Conservation (phyloP, 2,797 vertebrate genomes). For the Schizothorax lantsangensis region DNA sequence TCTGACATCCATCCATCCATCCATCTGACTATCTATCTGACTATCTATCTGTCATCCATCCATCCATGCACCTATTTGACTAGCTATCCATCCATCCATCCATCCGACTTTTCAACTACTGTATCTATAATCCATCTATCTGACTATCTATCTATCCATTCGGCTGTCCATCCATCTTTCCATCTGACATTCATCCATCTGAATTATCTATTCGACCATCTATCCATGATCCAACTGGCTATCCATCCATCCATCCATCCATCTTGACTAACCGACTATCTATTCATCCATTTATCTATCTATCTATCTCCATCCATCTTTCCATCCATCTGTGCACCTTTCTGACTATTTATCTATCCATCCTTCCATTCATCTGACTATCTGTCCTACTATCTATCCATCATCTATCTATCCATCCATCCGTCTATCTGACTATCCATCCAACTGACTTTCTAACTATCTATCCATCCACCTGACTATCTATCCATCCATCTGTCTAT, state of each 20-base stretch:
- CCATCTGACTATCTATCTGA: not conserved
- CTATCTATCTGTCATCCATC: not conserved
- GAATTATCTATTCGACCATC: no score
- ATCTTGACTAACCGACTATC: not conserved
- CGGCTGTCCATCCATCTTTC: no score
- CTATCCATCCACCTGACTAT: no score
- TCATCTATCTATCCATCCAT: not conserved
- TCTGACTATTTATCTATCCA: not conserved
- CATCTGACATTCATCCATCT: no score
- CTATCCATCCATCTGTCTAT: no score
- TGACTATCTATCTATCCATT: no score
- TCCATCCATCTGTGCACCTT: not conserved
- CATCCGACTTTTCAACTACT: no score
- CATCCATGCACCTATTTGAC: no score
- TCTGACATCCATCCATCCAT: no score
- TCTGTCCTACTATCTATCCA: no score
- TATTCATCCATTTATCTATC: not conserved
- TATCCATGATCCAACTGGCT: no score
- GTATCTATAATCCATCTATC: no score
- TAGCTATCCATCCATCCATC: not conserved
- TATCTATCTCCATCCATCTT: not conserved
- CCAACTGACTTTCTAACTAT: rapidly evolving
- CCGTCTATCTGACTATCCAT: not conserved
- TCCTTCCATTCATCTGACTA: not conserved
- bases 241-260: not conserved